A percentile compares a stretch with the other conserved stretches of the same genome.
phyloP scores from a whole-genome alignment of 2,888 invertebrate genomes.

The Macroteleia sp. region DNA sequence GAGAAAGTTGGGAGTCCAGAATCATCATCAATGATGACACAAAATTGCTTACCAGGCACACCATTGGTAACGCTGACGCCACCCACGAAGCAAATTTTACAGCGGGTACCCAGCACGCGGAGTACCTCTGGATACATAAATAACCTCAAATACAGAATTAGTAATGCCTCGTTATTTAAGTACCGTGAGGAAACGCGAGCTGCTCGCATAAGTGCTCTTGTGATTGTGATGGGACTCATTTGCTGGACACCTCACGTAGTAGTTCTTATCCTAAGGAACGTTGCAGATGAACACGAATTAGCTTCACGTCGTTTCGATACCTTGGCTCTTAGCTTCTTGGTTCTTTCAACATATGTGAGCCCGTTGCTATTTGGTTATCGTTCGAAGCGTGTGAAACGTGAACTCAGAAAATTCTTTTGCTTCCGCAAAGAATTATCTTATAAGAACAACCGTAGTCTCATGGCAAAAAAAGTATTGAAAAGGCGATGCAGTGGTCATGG shows the following conservation, averaged over 20 bases:
- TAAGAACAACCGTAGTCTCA: slow-evolving; percentile 82
- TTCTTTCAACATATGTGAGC: slow-evolving; percentile 88
- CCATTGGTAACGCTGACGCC: no score
- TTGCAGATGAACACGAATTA: slow-evolving; percentile 68
- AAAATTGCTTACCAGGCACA: no score
- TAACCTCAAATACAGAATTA: no score
- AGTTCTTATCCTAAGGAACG: slow-evolving; percentile 84
- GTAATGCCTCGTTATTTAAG: no score
- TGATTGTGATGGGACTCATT: slow-evolving; percentile 87
- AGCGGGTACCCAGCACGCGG: no score
- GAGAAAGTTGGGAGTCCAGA: no score
- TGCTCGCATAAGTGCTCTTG: no score
- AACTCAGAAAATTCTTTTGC: slow-evolving; percentile 85
- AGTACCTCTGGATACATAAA: no score
- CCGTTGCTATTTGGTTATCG: slow-evolving; percentile 92
- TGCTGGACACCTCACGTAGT: slow-evolving; percentile 86
- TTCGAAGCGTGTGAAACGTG: slow-evolving; percentile 87
- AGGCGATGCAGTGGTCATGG: slow-evolving; percentile 76
- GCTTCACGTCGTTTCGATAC: slow-evolving; percentile 77
- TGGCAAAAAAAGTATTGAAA: slow-evolving; percentile 84
- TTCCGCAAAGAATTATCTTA: slow-evolving; percentile 79
- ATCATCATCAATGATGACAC: no score
- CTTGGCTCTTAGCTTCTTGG: slow-evolving; percentile 81
- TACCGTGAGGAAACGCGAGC: no score
- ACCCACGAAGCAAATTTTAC: no score